phyloP scores from a whole-genome alignment of 2,113 vertebrate genomes.

The Seriola rivoliana region DNA sequence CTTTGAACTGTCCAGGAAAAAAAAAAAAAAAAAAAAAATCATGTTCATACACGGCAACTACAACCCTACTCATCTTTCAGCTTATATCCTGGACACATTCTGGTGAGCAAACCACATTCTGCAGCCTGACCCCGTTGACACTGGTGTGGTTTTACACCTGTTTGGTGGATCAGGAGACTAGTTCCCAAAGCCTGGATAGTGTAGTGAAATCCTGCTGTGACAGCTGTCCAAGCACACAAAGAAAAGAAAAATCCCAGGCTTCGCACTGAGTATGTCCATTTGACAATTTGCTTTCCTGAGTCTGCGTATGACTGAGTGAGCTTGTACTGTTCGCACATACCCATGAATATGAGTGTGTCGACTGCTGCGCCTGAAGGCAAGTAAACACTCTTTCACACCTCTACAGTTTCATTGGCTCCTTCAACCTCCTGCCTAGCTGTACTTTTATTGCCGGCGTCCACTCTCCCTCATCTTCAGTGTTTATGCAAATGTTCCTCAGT shows the following conservation, averaged over 20 bases:
- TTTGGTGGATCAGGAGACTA: conserved; percentile 28
- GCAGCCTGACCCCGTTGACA: conserved; percentile 29
- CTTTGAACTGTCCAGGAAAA: conserved; percentile 52
- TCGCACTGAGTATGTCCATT: conserved; percentile 3
- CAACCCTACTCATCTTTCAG: conserved; percentile 44
- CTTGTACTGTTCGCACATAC: background rate
- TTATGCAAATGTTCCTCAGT: conserved; percentile 36
- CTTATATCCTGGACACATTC: conserved; percentile 37
- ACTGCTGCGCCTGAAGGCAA: background rate
- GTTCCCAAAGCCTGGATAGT: conserved; percentile 44
- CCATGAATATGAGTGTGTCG: background rate
- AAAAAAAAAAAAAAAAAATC: conserved; percentile 30
- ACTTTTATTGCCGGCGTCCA: background rate
- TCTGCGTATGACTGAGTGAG: conserved; percentile 11
- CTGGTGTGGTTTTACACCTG: conserved; percentile 56
- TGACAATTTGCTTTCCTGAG: conserved; percentile 6
- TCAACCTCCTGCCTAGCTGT: background rate
- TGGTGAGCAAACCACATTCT: conserved; percentile 54
- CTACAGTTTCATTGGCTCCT: conserved; percentile 29
- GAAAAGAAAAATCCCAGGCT: conserved; percentile 9
- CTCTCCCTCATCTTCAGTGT: background rate
- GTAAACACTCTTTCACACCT: conserved; percentile 17
- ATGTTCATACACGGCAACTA: conserved; percentile 25
- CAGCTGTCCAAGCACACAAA: conserved; percentile 71
- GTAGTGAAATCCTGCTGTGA: conserved; percentile 69